phyloP scores from a whole-genome alignment of 2,113 vertebrate genomes.

The Malurus alboscapulatus region DNA sequence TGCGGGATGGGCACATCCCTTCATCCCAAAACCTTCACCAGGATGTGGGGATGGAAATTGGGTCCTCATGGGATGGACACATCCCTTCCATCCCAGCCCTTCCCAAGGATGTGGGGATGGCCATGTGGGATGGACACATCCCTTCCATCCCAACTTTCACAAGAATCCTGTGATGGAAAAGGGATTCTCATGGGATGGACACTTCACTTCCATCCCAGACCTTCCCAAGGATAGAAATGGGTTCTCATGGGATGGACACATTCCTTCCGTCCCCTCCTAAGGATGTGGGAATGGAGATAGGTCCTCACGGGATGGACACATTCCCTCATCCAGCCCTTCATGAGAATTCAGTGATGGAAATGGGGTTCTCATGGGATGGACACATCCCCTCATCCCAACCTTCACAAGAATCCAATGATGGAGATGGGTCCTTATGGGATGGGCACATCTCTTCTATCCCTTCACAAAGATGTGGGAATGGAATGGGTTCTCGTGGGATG shows the following conservation, averaged over 20 bases:
- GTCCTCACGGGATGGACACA: not conserved
- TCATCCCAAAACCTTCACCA: accelerated
- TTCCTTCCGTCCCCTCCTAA: accelerated
- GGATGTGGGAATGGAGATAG: accelerated
- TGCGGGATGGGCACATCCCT: no score
- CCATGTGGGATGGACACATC: not conserved
- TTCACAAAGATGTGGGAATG: accelerated
- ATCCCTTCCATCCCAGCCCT: no score
- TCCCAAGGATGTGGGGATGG: no score
- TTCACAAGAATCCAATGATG: accelerated
- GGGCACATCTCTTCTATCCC: accelerated
- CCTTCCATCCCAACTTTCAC: no score
- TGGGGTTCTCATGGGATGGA: not conserved
- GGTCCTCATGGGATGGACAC: not conserved
- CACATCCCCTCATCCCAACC: accelerated
- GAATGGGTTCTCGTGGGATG: not conserved
- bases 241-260: not conserved
- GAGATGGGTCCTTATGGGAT: accelerated
- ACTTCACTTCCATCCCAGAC: no score
- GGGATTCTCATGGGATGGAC: no score
- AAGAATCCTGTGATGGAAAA: no score
- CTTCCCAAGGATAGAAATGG: not conserved
- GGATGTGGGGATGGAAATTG: accelerated
- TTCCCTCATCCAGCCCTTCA: not conserved
- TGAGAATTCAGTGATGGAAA: accelerated